Percentiles rank a stretch among this genome's conserved stretches.
phyloP scores from a whole-genome alignment of 2,797 vertebrate species.

The Vipera ursinii region DNA sequence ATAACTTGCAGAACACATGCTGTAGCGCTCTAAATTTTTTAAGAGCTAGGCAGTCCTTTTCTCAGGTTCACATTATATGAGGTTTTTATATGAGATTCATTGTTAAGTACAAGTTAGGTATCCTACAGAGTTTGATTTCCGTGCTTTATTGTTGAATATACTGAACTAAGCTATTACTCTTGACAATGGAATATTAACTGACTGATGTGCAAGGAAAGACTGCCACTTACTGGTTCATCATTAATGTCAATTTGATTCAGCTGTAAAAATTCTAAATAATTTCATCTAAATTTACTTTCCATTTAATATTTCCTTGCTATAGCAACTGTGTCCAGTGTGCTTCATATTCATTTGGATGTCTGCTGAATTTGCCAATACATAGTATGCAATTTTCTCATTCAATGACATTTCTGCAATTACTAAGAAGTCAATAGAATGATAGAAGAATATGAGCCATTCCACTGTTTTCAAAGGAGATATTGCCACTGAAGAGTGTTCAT shows the following conservation, averaged over 20 bases:
- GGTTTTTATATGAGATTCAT: neutral
- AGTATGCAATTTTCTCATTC: neutral
- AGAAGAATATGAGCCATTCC: neutral
- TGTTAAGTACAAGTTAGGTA: neutral
- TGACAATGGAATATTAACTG: conserved; percentile 10
- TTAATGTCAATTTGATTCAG: conserved; percentile 1
- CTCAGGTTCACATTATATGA: neutral
- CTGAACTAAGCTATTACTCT: neutral
- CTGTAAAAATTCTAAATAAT: neutral
- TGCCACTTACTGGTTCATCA: conserved; percentile 11
- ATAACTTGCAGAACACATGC: neutral
- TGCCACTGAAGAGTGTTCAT: neutral
- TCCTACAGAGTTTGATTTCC: neutral
- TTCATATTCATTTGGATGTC: neutral
- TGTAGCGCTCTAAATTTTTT: neutral
- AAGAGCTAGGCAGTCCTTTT: neutral
- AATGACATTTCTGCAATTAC: neutral
- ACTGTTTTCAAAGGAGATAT: neutral
- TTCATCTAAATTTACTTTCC: neutral
- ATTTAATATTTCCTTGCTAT: neutral
- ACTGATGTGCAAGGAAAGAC: neutral
- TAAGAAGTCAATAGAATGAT: neutral
- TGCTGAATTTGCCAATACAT: neutral
- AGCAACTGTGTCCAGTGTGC: neutral
- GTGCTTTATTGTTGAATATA: neutral